Evolutionary conservation across 2,888 invertebrate genomes (phyloP).

Genomic region (Oscheius sp.): DNA sequence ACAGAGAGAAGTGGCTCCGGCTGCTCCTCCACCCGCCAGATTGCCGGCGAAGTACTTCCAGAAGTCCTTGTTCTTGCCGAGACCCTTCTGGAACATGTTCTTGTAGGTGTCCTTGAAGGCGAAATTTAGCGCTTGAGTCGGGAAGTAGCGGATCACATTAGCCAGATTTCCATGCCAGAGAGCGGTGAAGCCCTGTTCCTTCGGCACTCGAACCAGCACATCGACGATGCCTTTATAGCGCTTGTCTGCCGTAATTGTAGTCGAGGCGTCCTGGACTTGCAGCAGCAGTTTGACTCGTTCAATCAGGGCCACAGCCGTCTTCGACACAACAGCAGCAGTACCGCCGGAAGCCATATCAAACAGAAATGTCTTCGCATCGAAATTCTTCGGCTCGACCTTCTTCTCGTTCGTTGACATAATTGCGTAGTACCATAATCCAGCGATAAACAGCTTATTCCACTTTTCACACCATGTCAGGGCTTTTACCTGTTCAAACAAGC

Average conservation of each 20-base stretch:
- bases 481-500: too few relatives aligned
- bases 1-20: constrained; percentile 89
- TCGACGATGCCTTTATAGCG: constrained; percentile 67
- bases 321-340: constrained; percentile 83
- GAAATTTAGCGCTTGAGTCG: constrained; percentile 91
- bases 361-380: constrained; percentile 60
- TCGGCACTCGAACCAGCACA: constrained; percentile 62
- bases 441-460: too few relatives aligned
- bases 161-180: constrained; percentile 72
- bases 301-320: constrained; percentile 92
- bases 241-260: constrained; percentile 63
- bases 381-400: constrained; percentile 45
- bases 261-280: constrained; percentile 75
- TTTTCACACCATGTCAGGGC: too few relatives aligned
- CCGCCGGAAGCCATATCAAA: constrained; percentile 61
- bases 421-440: too few relatives aligned
- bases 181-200: constrained; percentile 70
- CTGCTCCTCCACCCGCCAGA: constrained; percentile 89
- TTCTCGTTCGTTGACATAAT: too few relatives aligned
- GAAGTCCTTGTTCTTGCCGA: constrained; percentile 89
- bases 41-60: constrained; percentile 78
- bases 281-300: constrained; percentile 90
- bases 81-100: constrained; percentile 52
- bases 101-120: constrained; percentile 80
- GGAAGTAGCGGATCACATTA: constrained; percentile 79